Evolutionary conservation across 1,140 invertebrate genomes (phyloP), one percentile per base, ranked within the genome.

Genomic region (Acromyrmex heyeri): DNA sequence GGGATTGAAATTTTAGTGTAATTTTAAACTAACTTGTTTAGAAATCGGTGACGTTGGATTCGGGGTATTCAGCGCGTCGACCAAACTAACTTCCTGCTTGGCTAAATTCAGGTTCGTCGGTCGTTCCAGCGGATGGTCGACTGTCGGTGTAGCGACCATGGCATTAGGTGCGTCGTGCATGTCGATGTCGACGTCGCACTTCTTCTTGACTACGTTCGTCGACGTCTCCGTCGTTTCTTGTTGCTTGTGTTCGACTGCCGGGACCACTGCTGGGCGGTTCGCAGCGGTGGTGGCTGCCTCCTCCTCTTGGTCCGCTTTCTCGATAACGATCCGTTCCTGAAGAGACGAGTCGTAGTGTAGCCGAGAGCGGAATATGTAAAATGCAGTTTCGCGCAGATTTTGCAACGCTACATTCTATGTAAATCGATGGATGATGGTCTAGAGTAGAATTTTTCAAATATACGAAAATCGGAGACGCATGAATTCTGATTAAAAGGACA

Each of bases 371-470:
- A 14, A 59, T 69, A 69, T 62, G 53, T 83, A 83, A 75, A 75
- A 88, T 65, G 83, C 64, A 44, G 53, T 81, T 53, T 69, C 69
- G 67, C 86, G 53, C 89, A 85, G 92, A 93, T 94, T 93, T 95
- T 90, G 93, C 93, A 93, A 94, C 92, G 93, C 93, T 86, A 93
- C 94, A 95, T 95, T 95, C 94, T 94, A 95, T 94, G 93, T 90
- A 94, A 93, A 94, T 95, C 67, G 82, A 72, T 78, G 65, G 48
- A 53, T 55, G 53, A 64, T 75, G 72, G 61, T 70, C 50, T 10
- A 12, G 59, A 73, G 50, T 85, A 87, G 89, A 44, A 44, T 92
- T 93, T 93, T 91, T 91, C 91, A 92, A 92, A 92, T 83, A 72
- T 70, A 21, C 18, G 24, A 73, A 61, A n/a, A 83, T 62, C 38